Conservation (phyloP, 2,888 invertebrate genomes). For the Lochmaea capreae region DNA sequence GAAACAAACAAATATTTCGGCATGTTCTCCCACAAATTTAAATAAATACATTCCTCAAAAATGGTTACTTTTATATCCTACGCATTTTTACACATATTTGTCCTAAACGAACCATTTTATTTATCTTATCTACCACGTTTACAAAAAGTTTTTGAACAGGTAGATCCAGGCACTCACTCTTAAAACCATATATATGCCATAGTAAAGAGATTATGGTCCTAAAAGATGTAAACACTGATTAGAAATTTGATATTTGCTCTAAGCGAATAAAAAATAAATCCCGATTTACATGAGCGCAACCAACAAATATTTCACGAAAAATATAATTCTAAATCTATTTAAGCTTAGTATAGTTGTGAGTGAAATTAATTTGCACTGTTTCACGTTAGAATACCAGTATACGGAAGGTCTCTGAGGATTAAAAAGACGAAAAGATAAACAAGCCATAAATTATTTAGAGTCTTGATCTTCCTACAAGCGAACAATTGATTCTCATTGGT, state of each 20-base stretch:
- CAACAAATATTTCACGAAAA: not conserved
- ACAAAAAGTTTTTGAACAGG: not conserved
- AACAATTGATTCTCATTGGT: too few species aligned
- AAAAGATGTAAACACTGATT: conserved; percentile 15
- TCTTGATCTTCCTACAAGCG: too few species aligned
- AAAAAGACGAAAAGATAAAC: too few species aligned
- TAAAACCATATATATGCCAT: not conserved
- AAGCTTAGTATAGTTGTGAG: too few species aligned
- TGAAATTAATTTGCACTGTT: too few species aligned
- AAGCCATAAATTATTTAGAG: too few species aligned
- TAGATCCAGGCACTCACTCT: not conserved
- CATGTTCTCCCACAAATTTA: too few species aligned
- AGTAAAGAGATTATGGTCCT: conserved; percentile 1
- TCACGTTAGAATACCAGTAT: too few species aligned
- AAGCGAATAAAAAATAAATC: too few species aligned
- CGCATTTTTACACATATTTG: conserved; percentile 37
- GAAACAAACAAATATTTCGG: too few species aligned
- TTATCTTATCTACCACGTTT: conserved; percentile 29
- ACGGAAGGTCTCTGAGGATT: too few species aligned
- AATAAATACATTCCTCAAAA: not conserved
- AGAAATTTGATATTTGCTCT: conserved; percentile 12
- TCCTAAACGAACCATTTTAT: conserved; percentile 32
- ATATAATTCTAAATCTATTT: too few species aligned
- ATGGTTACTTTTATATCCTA: not conserved
- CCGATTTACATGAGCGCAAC: not conserved